phyloP scores from a whole-genome alignment of 2,797 vertebrate species.

The Phalloptychus januarius region DNA sequence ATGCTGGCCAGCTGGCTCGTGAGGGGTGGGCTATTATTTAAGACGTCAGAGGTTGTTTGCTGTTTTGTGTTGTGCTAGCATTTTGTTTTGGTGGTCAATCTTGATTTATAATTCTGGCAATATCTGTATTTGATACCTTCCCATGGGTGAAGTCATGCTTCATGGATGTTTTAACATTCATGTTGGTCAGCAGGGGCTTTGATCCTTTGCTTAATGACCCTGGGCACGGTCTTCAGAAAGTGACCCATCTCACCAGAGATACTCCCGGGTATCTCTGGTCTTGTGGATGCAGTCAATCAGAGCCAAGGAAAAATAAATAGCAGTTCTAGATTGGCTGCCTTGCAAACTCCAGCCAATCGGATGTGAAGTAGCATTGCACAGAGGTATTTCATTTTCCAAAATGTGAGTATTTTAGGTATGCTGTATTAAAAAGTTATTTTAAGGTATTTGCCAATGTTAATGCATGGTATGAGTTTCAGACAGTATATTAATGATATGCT shows the following conservation, averaged over 20 bases:
- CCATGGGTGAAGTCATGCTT: background rate
- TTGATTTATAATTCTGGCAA: background rate
- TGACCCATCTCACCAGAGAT: no score
- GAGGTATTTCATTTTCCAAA: no score
- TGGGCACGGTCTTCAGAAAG: no score
- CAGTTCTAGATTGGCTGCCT: background rate
- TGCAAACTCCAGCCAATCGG: no score
- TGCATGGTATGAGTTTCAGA: background rate
- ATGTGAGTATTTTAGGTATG: no score
- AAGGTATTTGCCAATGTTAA: background rate
- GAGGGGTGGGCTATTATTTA: background rate
- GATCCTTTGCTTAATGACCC: background rate
- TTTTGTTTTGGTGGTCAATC: background rate
- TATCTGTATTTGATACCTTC: background rate
- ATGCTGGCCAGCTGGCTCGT: background rate
- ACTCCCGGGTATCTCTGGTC: background rate
- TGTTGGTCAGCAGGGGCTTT: background rate
- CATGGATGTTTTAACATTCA: background rate
- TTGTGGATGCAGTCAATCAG: background rate
- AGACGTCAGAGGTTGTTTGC: background rate
- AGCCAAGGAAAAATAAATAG: background rate
- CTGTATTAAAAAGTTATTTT: no score
- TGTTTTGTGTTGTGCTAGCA: constrained; percentile 2
- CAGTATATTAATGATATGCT: background rate
- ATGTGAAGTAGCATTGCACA: no score